Conservation (phyloP, 2,888 invertebrate genomes). For the Cordilura impudica region DNA sequence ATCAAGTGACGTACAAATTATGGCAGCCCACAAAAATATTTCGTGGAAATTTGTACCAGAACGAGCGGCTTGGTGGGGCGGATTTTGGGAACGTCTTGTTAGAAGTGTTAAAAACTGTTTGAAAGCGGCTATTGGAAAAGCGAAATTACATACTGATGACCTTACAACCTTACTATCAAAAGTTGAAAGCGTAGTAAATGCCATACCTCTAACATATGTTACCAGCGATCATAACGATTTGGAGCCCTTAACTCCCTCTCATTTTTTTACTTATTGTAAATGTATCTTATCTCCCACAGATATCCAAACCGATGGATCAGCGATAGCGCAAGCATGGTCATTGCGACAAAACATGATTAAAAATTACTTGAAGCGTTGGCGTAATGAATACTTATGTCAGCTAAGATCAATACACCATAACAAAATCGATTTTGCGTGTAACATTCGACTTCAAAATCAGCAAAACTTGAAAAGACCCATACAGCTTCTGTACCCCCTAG, state of each 20-base stretch:
- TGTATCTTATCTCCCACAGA: constrained; percentile 33
- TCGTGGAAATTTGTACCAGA: constrained; percentile 46
- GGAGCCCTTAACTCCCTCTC: constrained; percentile 28
- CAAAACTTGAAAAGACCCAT: constrained; percentile 38
- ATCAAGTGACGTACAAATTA: constrained; percentile 25
- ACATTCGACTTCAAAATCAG: constrained; percentile 36
- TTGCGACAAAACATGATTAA: constrained; percentile 20
- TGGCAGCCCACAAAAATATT: constrained; percentile 41
- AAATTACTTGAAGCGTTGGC: constrained; percentile 43
- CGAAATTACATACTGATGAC: constrained; percentile 27
- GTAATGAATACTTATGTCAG: constrained; percentile 25
- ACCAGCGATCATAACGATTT: constrained; percentile 45
- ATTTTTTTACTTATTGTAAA: constrained; percentile 39
- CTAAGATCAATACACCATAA: constrained; percentile 34
- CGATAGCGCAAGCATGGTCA: constrained; percentile 10
- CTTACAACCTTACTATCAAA: constrained; percentile 43
- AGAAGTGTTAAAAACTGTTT: constrained; percentile 46
- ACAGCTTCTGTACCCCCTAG: constrained; percentile 31
- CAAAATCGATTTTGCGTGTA: constrained; percentile 30
- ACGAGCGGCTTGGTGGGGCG: constrained; percentile 59
- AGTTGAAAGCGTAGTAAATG: constrained; percentile 51
- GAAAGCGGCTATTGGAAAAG: constrained; percentile 52
- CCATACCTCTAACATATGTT: constrained; percentile 47
- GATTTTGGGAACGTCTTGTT: constrained; percentile 56
- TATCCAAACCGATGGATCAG: constrained; percentile 23